Conservation (phyloP, 2,113 vertebrate species). For the Tachuris rubrigastra region DNA sequence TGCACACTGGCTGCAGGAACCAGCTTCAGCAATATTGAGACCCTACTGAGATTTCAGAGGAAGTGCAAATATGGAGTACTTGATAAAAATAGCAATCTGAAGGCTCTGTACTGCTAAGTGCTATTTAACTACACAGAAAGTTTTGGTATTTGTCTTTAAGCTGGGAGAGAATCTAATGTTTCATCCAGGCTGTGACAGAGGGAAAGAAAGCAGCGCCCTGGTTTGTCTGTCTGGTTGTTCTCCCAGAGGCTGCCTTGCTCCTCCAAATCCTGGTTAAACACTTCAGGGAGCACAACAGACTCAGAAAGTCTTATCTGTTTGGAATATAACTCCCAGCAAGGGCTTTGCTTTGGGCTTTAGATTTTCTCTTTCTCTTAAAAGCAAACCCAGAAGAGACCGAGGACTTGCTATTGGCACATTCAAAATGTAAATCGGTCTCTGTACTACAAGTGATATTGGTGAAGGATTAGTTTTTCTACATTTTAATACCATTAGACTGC, state of each 20-base stretch:
- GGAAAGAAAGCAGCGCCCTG: not conserved
- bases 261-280: not conserved
- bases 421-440: not conserved
- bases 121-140: not conserved
- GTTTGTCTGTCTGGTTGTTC: not conserved
- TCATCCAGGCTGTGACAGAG: not conserved
- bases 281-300: not conserved
- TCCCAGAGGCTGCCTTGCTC: not conserved
- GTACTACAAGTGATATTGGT: not conserved
- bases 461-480: not conserved
- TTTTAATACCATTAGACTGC: not conserved
- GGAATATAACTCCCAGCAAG: not conserved
- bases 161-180: not conserved
- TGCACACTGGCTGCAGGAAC: not conserved
- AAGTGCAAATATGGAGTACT: not conserved
- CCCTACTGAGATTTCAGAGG: slow-evolving; percentile 2
- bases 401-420: not conserved
- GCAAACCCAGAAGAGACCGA: not conserved
- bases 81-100: slow-evolving; percentile 45
- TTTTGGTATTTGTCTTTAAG: not conserved
- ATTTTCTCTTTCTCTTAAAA: not conserved
- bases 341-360: not conserved
- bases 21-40: not conserved
- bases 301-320: not conserved
- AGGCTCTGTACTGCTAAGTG: not conserved